Evolutionary conservation across 1,140 invertebrate genomes (phyloP).

Genomic region (Papilio aristodemus): DNA sequence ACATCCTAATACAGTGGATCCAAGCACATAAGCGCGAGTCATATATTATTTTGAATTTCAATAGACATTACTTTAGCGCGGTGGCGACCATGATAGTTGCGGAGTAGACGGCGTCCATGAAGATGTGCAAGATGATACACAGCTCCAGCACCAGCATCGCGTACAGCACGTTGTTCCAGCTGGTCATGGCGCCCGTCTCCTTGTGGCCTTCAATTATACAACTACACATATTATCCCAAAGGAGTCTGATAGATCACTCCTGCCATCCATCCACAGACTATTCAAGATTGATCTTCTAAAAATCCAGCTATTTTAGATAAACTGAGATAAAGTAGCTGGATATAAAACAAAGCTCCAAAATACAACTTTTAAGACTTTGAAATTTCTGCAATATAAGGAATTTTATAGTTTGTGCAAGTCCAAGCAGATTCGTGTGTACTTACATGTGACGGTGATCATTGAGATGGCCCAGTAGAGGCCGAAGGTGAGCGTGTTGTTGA

Average conservation of each 20-base stretch:
- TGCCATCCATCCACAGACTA: too few species aligned
- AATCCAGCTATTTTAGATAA: too few species aligned
- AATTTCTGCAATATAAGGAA: too few species aligned
- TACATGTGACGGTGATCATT: constrained; percentile 62
- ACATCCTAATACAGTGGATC: too few species aligned
- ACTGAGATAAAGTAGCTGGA: too few species aligned
- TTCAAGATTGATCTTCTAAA: too few species aligned
- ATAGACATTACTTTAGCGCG: constrained; percentile 45
- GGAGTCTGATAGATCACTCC: too few species aligned
- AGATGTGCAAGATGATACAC: constrained; percentile 59
- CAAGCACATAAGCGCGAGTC: too few species aligned
- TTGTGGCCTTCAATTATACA: constrained; percentile 46
- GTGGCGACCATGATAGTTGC: constrained; percentile 71
- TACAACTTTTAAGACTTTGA: too few species aligned
- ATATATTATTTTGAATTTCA: too few species aligned
- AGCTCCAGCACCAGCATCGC: constrained; percentile 59
- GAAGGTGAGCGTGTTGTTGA: constrained; percentile 48
- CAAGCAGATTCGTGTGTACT: constrained; percentile 25
- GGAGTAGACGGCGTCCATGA: constrained; percentile 65
- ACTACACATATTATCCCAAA: neutral
- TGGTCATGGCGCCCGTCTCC: constrained; percentile 43
- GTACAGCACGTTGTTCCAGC: constrained; percentile 50
- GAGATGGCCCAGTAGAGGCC: constrained; percentile 65
- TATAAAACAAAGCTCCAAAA: too few species aligned
- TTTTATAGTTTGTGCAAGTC: too few species aligned